Conservation (phyloP, 2,113 vertebrate genomes). For the Cyanistes caeruleus region DNA sequence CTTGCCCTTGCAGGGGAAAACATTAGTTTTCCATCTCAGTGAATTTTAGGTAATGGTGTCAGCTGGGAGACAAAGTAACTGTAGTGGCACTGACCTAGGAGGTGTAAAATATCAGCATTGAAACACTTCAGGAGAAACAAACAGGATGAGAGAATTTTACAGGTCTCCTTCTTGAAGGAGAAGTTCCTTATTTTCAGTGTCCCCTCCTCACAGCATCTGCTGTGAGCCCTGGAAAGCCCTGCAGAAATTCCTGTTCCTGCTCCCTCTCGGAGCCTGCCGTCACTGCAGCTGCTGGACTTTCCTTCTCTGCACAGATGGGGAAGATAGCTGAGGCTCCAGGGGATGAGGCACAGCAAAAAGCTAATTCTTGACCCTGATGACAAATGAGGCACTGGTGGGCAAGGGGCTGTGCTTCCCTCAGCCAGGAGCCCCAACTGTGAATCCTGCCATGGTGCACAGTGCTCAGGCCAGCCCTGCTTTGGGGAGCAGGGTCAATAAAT, state of each 20-base stretch:
- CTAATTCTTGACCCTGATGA: background rate
- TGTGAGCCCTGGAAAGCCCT: background rate
- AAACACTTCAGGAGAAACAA: background rate
- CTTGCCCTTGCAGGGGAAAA: background rate
- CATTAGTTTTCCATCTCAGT: background rate
- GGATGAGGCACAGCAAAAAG: background rate
- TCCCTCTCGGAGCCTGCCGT: background rate
- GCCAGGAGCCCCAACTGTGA: background rate
- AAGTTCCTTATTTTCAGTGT: background rate
- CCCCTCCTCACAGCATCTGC: background rate
- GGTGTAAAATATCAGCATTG: background rate
- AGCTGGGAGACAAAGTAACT: background rate
- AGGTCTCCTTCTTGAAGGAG: background rate
- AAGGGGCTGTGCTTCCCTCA: fast-evolving
- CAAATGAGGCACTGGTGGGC: background rate
- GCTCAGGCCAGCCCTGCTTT: background rate
- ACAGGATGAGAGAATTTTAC: background rate
- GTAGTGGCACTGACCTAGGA: background rate
- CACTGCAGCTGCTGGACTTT: background rate
- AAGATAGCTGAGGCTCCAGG: background rate
- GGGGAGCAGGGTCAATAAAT: background rate
- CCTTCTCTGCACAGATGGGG: fast-evolving
- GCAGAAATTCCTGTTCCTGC: fast-evolving
- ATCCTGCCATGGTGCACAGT: fast-evolving
- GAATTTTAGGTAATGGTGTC: background rate